Conservation (phyloP, 92 coral and sea anemone species). For the Diadumene lineata region DNA sequence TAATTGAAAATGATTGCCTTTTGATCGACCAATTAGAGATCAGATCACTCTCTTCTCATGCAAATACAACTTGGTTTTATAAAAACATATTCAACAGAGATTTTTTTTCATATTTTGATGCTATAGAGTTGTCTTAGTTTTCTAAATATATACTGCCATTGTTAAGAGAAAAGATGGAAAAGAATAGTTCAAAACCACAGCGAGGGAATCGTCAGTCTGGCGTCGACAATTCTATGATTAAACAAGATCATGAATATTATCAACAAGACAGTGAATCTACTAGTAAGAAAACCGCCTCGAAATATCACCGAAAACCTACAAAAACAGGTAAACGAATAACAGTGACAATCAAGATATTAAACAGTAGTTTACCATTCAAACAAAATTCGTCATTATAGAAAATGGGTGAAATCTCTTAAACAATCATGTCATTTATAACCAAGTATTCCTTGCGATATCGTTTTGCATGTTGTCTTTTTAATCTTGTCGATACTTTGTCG, state of each 20-base stretch:
- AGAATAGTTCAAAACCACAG: neutral
- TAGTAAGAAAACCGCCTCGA: neutral
- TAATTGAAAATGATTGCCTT: constrained; percentile 9
- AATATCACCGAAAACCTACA: neutral
- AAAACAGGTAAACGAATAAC: constrained; percentile 3
- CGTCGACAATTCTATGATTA: neutral
- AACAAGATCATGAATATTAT: neutral
- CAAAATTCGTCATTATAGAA: no score
- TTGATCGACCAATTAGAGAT: constrained; percentile 13
- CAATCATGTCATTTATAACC: no score
- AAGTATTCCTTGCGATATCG: no score
- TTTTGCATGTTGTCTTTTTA: no score
- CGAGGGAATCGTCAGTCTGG: neutral
- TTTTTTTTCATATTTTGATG: constrained; percentile 1
- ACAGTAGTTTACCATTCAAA: neutral
- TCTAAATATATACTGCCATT: neutral
- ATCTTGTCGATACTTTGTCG: no score
- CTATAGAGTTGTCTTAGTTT: neutral
- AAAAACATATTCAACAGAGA: neutral
- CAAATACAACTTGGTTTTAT: neutral
- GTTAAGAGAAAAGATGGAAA: neutral
- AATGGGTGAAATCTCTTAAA: no score
- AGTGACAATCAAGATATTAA: neutral
- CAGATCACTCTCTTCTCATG: neutral
- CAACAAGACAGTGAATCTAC: neutral